Evolutionary conservation across 2,888 invertebrate genomes (phyloP), one percentile per base, ranked within the genome.

Genomic region (Psococerastis gibbosa): DNA sequence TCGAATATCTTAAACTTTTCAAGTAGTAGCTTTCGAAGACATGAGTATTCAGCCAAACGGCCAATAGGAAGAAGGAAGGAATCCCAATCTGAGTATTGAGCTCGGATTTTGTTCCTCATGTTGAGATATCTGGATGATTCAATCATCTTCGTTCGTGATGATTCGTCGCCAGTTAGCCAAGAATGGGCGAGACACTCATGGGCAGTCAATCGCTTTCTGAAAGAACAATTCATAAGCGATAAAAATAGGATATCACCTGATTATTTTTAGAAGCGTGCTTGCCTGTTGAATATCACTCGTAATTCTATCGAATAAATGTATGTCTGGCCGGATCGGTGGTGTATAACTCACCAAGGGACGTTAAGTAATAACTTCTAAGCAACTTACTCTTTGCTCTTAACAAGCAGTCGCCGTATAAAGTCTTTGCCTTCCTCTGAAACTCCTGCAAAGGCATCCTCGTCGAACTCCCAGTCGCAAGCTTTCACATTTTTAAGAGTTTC

Each of bases 401-500:
- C 67, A 11, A 99, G 72, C 48, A 99, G 71, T 57, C 85, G 75
- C 52, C 81, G 75, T 61, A 99, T 98, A 64, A 99, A 99, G 69
- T 98, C 98, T 68, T 88, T 95, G 55, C 84, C 98, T 61, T 95
- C 91, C 45, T 88, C 87, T 0, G 97, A 97, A 43, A 99, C 89
- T 56, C 80, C 77, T 18, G 75, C 69, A 71, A 99, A 99, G 6
- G 91, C 80, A 55, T 94, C 91, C 58, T 83, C 81, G 59, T 98
- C 97, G 65, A 99, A 97, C 71, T 92, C 91, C 97, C 97, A 97
- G 64, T 97, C 94, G 62, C 97, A 95, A 8, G 87, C 85, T 62
- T 92, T 92, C 11, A 99, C 97, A 61, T 98, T 97, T 67, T 92
- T 92, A 51, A 98, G 65, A 0, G 98, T 98, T 55, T 97, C 95